A percentile compares a stretch with the other conserved stretches of the same genome.
phyloP scores from a whole-genome alignment of 2,113 vertebrate genomes.

The Heterochromis multidens region DNA sequence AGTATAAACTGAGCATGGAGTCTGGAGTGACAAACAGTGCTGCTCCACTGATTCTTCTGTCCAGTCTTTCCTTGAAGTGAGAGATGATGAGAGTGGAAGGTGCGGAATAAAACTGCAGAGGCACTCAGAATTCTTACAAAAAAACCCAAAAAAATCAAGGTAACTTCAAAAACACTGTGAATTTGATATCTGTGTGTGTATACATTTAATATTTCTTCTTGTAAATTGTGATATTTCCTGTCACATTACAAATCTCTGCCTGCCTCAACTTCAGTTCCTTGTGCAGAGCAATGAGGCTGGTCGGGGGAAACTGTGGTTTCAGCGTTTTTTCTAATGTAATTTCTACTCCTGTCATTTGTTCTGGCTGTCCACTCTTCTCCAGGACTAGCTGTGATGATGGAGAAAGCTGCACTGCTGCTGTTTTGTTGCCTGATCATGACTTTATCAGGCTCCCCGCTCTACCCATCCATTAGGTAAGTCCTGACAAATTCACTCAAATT shows the following conservation, averaged over 20 bases:
- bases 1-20: slow-evolving; percentile 58
- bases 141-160: background rate
- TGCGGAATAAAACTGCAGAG: slow-evolving; percentile 12
- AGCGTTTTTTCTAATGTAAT: slow-evolving; percentile 58
- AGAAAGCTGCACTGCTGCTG: slow-evolving; percentile 80
- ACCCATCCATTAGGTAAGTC: slow-evolving; percentile 85
- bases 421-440: slow-evolving; percentile 80
- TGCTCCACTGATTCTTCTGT: slow-evolving; percentile 2
- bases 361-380: slow-evolving; percentile 34
- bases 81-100: slow-evolving; percentile 25
- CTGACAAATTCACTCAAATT: background rate
- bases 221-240: background rate
- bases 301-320: slow-evolving; percentile 47
- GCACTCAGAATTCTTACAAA: background rate
- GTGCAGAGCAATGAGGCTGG: slow-evolving; percentile 27
- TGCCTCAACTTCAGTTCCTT: background rate
- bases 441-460: slow-evolving; percentile 76
- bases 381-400: slow-evolving; percentile 75
- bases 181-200: background rate
- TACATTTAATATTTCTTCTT: background rate
- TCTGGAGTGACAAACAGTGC: background rate
- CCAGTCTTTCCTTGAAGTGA: slow-evolving; percentile 16
- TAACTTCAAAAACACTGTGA: background rate
- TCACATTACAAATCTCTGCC: background rate
- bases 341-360: slow-evolving; percentile 47